Conservation (phyloP, 2,888 invertebrate genomes). For the Apocheima hispidaria region DNA sequence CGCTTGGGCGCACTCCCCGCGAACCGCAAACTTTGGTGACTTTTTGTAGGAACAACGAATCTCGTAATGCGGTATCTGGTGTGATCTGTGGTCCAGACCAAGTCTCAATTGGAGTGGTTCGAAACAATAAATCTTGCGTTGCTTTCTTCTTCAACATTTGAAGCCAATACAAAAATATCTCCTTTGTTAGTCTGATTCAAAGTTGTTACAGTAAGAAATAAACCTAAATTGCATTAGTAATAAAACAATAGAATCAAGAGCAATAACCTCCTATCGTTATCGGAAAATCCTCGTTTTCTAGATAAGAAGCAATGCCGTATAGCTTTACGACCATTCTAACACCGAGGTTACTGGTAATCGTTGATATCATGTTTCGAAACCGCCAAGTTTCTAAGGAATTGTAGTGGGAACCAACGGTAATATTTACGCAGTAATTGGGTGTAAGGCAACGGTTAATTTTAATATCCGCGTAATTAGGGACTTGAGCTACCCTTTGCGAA, state of each 20-base stretch:
- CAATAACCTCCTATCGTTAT: constrained; percentile 36
- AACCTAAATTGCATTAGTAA: constrained; percentile 14
- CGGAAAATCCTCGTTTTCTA: constrained; percentile 30
- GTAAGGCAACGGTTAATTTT: not conserved
- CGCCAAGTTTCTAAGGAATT: constrained; percentile 10
- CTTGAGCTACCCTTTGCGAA: not conserved
- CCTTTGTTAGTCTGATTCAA: not conserved
- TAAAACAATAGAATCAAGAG: constrained; percentile 32
- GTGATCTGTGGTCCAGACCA: no score
- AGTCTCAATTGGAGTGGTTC: no score
- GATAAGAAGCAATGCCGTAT: constrained; percentile 23
- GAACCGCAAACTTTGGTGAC: no score
- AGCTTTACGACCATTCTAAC: constrained; percentile 4
- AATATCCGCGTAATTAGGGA: not conserved
- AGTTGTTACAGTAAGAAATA: not conserved
- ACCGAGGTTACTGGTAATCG: not conserved
- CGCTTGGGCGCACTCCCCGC: no score
- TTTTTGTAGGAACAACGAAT: no score
- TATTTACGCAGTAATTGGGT: constrained; percentile 10
- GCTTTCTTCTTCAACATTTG: no score
- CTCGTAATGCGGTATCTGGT: no score
- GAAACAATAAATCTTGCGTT: no score
- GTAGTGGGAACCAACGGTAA: constrained; percentile 7
- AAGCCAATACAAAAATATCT: no score
- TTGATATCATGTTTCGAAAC: constrained; percentile 17